Conservation (phyloP, 2,888 invertebrate genomes). For the Mayetiola destructor region DNA sequence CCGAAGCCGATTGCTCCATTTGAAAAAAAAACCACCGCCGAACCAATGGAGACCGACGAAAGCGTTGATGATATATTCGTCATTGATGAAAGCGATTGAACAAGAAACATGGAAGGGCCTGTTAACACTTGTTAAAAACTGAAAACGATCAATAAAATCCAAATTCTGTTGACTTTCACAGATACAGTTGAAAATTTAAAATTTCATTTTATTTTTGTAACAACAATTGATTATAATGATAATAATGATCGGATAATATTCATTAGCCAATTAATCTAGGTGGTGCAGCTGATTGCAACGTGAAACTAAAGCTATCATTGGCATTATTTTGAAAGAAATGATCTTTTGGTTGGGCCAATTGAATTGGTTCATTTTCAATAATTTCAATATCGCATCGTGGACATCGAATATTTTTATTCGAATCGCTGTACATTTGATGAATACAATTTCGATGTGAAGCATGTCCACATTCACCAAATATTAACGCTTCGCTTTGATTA, state of each 20-base stretch:
- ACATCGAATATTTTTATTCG: slow-evolving; percentile 22
- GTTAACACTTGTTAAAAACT: not conserved
- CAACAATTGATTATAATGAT: not conserved
- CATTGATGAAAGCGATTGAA: not conserved
- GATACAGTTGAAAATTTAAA: too few species aligned
- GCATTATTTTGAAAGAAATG: not conserved
- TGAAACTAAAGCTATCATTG: slow-evolving; percentile 5
- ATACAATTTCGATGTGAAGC: slow-evolving; percentile 30
- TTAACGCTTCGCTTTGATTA: slow-evolving; percentile 27
- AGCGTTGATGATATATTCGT: not conserved
- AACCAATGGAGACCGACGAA: not conserved
- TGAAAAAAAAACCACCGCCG: not conserved
- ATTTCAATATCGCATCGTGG: slow-evolving; percentile 27
- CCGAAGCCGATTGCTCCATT: not conserved
- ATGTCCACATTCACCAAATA: slow-evolving; percentile 31
- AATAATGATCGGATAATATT: too few species aligned
- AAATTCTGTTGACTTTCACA: too few species aligned
- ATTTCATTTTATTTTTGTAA: not conserved
- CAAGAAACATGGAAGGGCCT: not conserved
- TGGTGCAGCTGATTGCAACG: slow-evolving; percentile 3
- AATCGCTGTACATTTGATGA: not conserved
- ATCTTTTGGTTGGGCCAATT: slow-evolving; percentile 25
- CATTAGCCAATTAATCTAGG: not conserved
- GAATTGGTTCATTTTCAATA: slow-evolving; percentile 21
- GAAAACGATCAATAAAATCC: not conserved